phyloP scores from a whole-genome alignment of 92 coral and sea anemone species.

The Palythoa grandis region DNA sequence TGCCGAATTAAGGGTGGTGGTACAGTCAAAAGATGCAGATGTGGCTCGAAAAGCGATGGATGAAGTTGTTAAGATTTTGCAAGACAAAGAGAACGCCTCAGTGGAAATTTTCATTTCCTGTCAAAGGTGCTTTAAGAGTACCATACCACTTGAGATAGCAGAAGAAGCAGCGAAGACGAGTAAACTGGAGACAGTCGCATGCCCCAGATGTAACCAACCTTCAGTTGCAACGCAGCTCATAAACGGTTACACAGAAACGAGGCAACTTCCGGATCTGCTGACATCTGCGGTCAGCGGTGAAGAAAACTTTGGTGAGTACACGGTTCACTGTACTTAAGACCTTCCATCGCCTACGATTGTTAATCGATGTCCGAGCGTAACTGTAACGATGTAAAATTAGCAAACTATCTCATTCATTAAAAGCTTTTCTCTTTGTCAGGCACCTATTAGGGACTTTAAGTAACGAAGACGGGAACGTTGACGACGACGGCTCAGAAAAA shows the following conservation, averaged over 20 bases:
- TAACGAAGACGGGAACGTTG: too few species aligned
- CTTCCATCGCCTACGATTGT: too few species aligned
- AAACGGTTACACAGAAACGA: conserved; percentile 57
- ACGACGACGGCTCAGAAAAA: too few species aligned
- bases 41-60: conserved; percentile 27
- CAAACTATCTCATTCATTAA: too few species aligned
- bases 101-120: conserved; percentile 48
- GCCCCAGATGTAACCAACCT: conserved; percentile 57
- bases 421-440: too few species aligned
- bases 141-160: conserved; percentile 50
- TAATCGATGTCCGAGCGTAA: too few species aligned
- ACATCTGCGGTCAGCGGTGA: conserved; percentile 8
- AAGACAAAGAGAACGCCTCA: neutral
- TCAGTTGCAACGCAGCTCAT: conserved; percentile 37
- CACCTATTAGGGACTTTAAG: too few species aligned
- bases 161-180: conserved; percentile 42
- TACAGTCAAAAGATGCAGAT: conserved; percentile 46
- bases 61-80: conserved; percentile 27
- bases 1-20: conserved; percentile 60
- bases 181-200: conserved; percentile 33
- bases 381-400: too few species aligned
- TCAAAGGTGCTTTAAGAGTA: conserved; percentile 51
- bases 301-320: conserved; percentile 9
- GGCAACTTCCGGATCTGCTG: conserved; percentile 45
- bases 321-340: too few species aligned